Conservation (phyloP, 2,797 vertebrate species). For the Chelmon rostratus region DNA sequence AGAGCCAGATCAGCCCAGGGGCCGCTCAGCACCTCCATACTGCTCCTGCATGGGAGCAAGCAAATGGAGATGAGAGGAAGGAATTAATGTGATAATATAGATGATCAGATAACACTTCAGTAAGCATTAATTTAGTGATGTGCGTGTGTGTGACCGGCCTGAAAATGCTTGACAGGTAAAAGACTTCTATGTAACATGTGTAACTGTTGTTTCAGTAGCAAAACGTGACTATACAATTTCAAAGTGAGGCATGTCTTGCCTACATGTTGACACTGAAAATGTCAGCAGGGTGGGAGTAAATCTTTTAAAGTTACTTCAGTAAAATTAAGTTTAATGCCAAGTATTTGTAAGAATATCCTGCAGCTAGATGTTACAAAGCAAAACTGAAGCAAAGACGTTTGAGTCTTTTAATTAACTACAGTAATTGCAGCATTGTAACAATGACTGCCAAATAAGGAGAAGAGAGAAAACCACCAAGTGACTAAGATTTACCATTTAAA, state of each 20-base stretch:
- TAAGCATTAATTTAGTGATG: not conserved
- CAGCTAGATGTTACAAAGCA: not conserved
- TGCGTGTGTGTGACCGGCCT: not conserved
- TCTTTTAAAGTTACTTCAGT: not conserved
- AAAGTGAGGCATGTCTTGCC: not conserved
- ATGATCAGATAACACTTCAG: not conserved
- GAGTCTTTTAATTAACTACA: not conserved
- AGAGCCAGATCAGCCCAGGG: constrained; percentile 75
- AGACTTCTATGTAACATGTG: not conserved
- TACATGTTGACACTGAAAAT: not conserved
- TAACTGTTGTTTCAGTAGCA: not conserved
- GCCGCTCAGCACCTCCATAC: constrained; percentile 70
- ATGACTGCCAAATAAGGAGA: not conserved
- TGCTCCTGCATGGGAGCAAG: constrained; percentile 11
- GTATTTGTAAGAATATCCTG: not conserved
- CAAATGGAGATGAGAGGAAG: not conserved
- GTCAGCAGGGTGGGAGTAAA: not conserved
- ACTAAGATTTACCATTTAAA: not conserved
- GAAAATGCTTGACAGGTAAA: not conserved
- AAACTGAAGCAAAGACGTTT: not conserved
- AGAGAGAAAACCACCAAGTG: not conserved
- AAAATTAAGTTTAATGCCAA: not conserved
- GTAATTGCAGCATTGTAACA: not conserved
- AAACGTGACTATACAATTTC: not conserved
- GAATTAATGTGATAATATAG: not conserved